Evolutionary conservation across 2,888 invertebrate species (phyloP).

Genomic region (Hedychridium roseum): DNA sequence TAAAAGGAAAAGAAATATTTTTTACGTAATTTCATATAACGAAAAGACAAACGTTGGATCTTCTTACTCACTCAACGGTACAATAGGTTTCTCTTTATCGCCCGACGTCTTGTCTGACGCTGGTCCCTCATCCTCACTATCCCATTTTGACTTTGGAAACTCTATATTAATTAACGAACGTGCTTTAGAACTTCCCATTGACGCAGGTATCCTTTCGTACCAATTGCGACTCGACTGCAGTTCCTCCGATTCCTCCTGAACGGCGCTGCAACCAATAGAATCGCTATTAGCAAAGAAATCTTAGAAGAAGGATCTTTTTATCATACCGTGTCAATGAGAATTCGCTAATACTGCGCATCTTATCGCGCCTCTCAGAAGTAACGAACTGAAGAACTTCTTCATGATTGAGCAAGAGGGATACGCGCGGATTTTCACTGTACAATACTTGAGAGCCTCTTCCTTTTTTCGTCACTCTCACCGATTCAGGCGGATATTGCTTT

Average conservation of each 20-base stretch:
- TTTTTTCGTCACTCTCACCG: slow-evolving; percentile 49
- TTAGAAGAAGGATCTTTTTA: slow-evolving; percentile 13
- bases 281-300: slow-evolving; percentile 25
- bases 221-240: slow-evolving; percentile 44
- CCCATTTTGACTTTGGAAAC: slow-evolving; percentile 58
- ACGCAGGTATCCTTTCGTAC: slow-evolving; percentile 44
- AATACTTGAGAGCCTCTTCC: slow-evolving; percentile 42
- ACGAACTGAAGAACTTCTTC: slow-evolving; percentile 48
- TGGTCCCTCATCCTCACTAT: slow-evolving; percentile 56
- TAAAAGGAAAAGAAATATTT: slow-evolving; percentile 15
- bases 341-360: slow-evolving; percentile 54
- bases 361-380: slow-evolving; percentile 49
- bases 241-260: slow-evolving; percentile 41
- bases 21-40: not conserved
- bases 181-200: slow-evolving; percentile 16
- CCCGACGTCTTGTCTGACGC: no score
- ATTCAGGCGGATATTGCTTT: slow-evolving; percentile 57
- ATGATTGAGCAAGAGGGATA: slow-evolving; percentile 46
- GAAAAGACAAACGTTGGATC: no score
- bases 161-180: slow-evolving; percentile 41
- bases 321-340: slow-evolving; percentile 32
- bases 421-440: slow-evolving; percentile 55
- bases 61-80: no score
- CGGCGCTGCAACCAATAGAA: slow-evolving; percentile 39
- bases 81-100: no score